phyloP scores from a whole-genome alignment of 1,140 invertebrate species.

The Venturia canescens region DNA sequence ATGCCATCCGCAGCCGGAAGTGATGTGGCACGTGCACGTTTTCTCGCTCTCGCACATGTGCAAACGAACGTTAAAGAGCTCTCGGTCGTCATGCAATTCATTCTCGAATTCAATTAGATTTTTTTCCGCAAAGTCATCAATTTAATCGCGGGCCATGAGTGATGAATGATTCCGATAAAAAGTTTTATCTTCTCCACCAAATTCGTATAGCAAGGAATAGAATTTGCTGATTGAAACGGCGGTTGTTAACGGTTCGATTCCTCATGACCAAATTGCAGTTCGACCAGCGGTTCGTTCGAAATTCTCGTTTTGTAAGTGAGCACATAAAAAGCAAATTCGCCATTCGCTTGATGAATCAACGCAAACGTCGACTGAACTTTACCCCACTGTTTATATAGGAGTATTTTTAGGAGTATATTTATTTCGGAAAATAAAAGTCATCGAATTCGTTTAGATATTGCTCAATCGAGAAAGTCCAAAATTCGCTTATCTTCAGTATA shows the following conservation, averaged over 20 bases:
- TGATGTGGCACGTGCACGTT: neutral
- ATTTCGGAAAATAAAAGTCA: too few species aligned
- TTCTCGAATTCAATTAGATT: constrained; percentile 40
- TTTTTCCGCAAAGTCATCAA: constrained; percentile 17
- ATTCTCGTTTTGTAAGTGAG: too few species aligned
- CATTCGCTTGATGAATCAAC: too few species aligned
- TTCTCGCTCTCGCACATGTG: neutral
- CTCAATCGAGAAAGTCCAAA: neutral
- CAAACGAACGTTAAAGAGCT: constrained; percentile 5
- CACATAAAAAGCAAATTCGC: too few species aligned
- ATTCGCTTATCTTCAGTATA: too few species aligned
- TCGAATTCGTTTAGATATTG: too few species aligned
- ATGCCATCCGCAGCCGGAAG: too few species aligned
- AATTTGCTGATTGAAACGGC: neutral
- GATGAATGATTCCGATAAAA: constrained; percentile 3
- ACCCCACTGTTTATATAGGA: too few species aligned
- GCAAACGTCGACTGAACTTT: too few species aligned
- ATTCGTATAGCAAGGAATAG: neutral
- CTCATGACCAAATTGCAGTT: too few species aligned
- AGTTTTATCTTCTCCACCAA: neutral
- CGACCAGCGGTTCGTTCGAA: too few species aligned
- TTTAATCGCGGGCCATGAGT: neutral
- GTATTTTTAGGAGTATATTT: too few species aligned
- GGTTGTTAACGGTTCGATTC: neutral
- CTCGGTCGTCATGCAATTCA: constrained; percentile 29